Conservation (phyloP, 1,140 invertebrate species). For the Drosophila saltans region DNA sequence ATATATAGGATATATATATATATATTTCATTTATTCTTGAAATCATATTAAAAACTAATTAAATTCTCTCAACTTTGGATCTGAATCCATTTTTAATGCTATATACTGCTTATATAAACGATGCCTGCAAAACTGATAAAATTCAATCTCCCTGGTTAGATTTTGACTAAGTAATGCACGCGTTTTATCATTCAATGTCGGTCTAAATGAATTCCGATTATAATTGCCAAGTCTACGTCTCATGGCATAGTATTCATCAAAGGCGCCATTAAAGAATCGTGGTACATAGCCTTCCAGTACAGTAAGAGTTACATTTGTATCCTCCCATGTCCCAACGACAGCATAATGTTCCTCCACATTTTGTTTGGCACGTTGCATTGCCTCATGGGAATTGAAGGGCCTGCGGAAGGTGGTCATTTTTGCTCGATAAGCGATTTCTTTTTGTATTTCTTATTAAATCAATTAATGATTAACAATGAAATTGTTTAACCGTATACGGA, state of each 20-base stretch:
- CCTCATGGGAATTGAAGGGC: slow-evolving; percentile 92
- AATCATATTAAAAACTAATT: slow-evolving; percentile 35
- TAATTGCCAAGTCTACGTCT: slow-evolving; percentile 88
- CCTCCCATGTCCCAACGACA: slow-evolving; percentile 94
- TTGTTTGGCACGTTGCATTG: slow-evolving; percentile 91
- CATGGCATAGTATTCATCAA: slow-evolving; percentile 84
- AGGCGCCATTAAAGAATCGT: slow-evolving; percentile 90
- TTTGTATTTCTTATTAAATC: neutral
- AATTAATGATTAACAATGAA: no score
- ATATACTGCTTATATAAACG: slow-evolving; percentile 91
- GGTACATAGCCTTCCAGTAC: slow-evolving; percentile 94
- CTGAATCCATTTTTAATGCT: slow-evolving; percentile 84
- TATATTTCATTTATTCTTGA: no score
- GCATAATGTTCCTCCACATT: slow-evolving; percentile 93
- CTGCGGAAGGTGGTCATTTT: slow-evolving; percentile 83
- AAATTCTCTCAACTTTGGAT: slow-evolving; percentile 58
- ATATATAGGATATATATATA: slow-evolving; percentile 1
- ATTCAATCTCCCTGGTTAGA: slow-evolving; percentile 94
- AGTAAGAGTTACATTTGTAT: slow-evolving; percentile 91
- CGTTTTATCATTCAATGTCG: slow-evolving; percentile 90
- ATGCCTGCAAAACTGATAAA: slow-evolving; percentile 95
- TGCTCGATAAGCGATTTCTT: no score
- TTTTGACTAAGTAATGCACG: slow-evolving; percentile 92
- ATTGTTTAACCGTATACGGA: no score
- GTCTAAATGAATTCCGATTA: slow-evolving; percentile 90